These are phyloP conservation scores for Dendrolimus houi DNA, from an alignment of 2,888 invertebrate species.

Conservation along the genomic window DNA sequence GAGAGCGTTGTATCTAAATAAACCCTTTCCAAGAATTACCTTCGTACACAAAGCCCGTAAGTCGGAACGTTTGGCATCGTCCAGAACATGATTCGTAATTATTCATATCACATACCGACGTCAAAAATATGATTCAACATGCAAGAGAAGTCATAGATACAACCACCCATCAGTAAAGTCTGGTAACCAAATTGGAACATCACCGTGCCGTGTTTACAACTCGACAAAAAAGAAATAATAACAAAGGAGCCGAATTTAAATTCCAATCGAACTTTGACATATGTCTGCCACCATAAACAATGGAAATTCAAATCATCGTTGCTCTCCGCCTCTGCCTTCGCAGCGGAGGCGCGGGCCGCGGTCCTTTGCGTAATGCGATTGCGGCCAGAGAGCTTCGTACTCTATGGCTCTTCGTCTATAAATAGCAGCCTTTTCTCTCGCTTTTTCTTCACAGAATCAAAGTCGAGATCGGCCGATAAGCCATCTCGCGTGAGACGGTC, in stretches of 20 bases:
- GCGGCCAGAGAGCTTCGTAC: slow-evolving; percentile 47
- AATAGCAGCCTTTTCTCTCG: slow-evolving; percentile 72
- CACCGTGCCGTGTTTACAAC: slow-evolving; percentile 72
- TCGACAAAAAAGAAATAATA: slow-evolving; percentile 66
- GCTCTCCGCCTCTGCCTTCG: slow-evolving; percentile 43
- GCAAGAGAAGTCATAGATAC: slow-evolving; percentile 64
- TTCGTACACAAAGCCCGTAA: slow-evolving; percentile 8
- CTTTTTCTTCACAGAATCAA: slow-evolving; percentile 71
- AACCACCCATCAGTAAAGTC: slow-evolving; percentile 50
- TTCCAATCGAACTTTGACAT: slow-evolving; percentile 77
- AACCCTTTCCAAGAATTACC: background rate
- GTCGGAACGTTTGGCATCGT: slow-evolving; percentile 23
- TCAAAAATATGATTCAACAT: slow-evolving; percentile 58
- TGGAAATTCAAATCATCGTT: slow-evolving; percentile 74
- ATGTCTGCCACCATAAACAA: slow-evolving; percentile 77
- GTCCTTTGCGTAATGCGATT: slow-evolving; percentile 57
- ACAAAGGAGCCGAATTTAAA: slow-evolving; percentile 76
- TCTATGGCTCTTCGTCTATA: slow-evolving; percentile 67
- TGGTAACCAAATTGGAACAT: slow-evolving; percentile 74
- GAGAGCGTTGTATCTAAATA: background rate
- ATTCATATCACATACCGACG: slow-evolving; percentile 67
- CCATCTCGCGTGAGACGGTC: slow-evolving; percentile 71
- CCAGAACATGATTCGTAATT: slow-evolving; percentile 62
- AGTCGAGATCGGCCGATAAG: slow-evolving; percentile 69
- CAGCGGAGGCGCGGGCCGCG: slow-evolving; percentile 11